Evolutionary conservation across 2,113 vertebrate genomes (phyloP).

Genomic region (Thryonomys swinderianus): DNA sequence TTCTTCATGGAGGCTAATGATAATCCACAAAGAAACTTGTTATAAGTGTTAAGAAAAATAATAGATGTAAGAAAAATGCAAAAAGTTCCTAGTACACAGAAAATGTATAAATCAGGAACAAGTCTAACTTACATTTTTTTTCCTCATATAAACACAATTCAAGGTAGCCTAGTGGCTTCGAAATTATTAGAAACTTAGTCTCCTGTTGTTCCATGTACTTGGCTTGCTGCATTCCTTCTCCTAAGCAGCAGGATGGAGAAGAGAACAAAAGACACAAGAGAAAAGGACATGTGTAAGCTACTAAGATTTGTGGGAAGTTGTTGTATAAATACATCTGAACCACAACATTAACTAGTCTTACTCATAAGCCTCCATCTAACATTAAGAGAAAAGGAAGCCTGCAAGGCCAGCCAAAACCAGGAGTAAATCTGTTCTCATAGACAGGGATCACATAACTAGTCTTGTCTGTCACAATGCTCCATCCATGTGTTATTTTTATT

Average conservation of each 20-base stretch:
- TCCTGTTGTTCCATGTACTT: not conserved
- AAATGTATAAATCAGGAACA: slow-evolving; percentile 38
- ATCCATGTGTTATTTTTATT: not conserved
- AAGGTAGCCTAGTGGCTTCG: not conserved
- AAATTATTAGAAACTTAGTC: not conserved
- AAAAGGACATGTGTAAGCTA: not conserved
- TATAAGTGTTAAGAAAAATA: slow-evolving; percentile 3
- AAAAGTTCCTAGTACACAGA: not conserved
- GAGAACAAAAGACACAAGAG: not conserved
- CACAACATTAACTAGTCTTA: not conserved
- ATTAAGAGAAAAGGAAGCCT: slow-evolving; percentile 18
- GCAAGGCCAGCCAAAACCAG: not conserved
- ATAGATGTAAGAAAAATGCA: not conserved
- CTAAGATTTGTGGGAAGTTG: not conserved
- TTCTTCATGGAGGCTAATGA: slow-evolving; percentile 8
- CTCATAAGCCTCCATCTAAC: not conserved
- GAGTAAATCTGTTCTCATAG: not conserved
- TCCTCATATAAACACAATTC: not conserved
- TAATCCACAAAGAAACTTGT: not conserved
- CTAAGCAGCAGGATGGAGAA: not conserved
- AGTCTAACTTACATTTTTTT: not conserved
- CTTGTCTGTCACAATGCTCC: not conserved
- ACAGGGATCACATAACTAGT: not conserved
- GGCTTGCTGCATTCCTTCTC: not conserved
- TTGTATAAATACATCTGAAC: not conserved